These are phyloP conservation scores for Eciton burchellii DNA, from an alignment of 1,140 invertebrate genomes.

Conservation along the genomic window DNA sequence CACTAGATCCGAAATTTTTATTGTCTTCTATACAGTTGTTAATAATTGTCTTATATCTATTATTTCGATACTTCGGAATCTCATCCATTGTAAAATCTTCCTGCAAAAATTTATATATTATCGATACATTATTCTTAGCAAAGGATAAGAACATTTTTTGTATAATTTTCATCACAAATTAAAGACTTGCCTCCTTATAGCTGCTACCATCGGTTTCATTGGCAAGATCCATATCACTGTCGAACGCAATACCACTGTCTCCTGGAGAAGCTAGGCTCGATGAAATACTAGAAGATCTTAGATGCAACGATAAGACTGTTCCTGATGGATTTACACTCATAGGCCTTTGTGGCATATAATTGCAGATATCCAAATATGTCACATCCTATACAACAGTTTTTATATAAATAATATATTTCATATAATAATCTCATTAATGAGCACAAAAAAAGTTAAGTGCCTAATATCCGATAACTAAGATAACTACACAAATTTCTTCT, in stretches of 20 bases:
- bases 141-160: background rate
- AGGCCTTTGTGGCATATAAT: slow-evolving; percentile 85
- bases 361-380: slow-evolving; percentile 83
- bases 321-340: slow-evolving; percentile 85
- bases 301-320: slow-evolving; percentile 81
- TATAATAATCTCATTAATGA: slow-evolving; percentile 14
- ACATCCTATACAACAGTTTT: slow-evolving; percentile 79
- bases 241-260: slow-evolving; percentile 84
- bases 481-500: slow-evolving; percentile 34
- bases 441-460: background rate
- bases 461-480: slow-evolving; percentile 6
- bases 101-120: slow-evolving; percentile 64
- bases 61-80: slow-evolving; percentile 81
- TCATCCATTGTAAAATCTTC: slow-evolving; percentile 83
- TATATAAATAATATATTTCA: slow-evolving; percentile 38
- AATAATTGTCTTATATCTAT: slow-evolving; percentile 79
- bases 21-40: slow-evolving; percentile 77
- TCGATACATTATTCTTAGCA: background rate
- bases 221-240: slow-evolving; percentile 84
- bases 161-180: background rate
- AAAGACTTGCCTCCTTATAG: slow-evolving; percentile 81
- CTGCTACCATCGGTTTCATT: slow-evolving; percentile 84
- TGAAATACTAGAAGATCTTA: slow-evolving; percentile 82
- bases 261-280: slow-evolving; percentile 84
- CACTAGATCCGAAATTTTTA: slow-evolving; percentile 81